A percentile compares a stretch with the other conserved stretches of the same genome.
Conservation (phyloP, 2,113 vertebrate species). For the Spea bombifrons region DNA sequence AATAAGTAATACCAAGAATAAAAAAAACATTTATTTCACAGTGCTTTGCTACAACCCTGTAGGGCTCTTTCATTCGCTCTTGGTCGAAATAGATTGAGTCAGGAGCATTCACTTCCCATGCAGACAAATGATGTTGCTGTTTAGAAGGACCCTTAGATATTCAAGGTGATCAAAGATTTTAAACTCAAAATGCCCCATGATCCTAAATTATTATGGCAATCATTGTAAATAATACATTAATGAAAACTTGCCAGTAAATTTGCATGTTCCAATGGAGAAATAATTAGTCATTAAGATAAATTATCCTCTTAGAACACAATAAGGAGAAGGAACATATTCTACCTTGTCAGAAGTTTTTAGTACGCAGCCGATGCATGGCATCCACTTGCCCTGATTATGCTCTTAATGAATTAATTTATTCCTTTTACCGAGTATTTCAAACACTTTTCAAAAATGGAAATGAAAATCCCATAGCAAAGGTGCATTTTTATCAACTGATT, state of each 20-base stretch:
- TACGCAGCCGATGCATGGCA: not conserved
- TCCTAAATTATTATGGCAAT: constrained; percentile 34
- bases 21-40: constrained; percentile 65
- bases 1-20: constrained; percentile 70
- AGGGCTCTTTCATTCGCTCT: constrained; percentile 63
- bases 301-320: constrained; percentile 37
- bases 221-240: constrained; percentile 48
- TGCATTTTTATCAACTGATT: not conserved
- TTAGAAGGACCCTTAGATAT: constrained; percentile 51
- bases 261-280: constrained; percentile 41
- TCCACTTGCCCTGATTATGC: constrained; percentile 11
- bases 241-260: constrained; percentile 16
- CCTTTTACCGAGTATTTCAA: constrained; percentile 8
- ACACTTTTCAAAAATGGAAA: constrained; percentile 1
- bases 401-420: constrained; percentile 36
- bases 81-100: constrained; percentile 64
- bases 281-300: constrained; percentile 42
- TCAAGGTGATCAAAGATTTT: constrained; percentile 45
- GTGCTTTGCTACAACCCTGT: constrained; percentile 60
- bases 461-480: not conserved
- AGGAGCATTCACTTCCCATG: constrained; percentile 52
- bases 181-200: constrained; percentile 43
- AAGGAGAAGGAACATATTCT: constrained; percentile 12
- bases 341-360: constrained; percentile 29
- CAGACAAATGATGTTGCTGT: constrained; percentile 53